These are phyloP conservation scores for Agriopis leucophaearia DNA, from an alignment of 2,888 invertebrate genomes.

Conservation along the genomic window DNA sequence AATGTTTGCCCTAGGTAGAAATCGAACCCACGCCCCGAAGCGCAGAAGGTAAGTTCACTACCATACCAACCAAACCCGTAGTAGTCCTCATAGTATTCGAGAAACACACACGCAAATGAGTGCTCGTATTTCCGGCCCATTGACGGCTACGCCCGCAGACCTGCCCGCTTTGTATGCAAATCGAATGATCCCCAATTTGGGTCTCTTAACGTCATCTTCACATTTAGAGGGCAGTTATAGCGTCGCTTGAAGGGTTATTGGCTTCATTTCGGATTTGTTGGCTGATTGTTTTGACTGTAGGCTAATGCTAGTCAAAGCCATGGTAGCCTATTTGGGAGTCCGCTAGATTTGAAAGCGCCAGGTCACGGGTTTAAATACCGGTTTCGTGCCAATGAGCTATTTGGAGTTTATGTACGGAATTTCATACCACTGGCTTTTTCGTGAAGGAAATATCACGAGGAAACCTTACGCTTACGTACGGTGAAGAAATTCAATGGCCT, in stretches of 20 bases:
- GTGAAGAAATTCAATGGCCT: too few relatives aligned
- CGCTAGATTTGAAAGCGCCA: too few relatives aligned
- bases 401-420: too few relatives aligned
- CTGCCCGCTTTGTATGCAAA: slow-evolving; percentile 78
- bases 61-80: background rate
- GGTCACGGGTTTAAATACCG: too few relatives aligned
- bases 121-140: slow-evolving; percentile 59
- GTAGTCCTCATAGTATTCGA: slow-evolving; percentile 7
- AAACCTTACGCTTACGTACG: too few relatives aligned
- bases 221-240: slow-evolving; percentile 60
- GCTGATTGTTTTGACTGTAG: slow-evolving; percentile 28
- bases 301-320: background rate
- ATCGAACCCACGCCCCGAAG: too few relatives aligned
- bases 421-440: too few relatives aligned
- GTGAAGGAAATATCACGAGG: too few relatives aligned
- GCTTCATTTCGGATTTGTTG: slow-evolving; percentile 52
- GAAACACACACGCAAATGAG: slow-evolving; percentile 28
- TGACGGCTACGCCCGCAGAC: slow-evolving; percentile 55
- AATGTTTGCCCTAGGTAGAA: too few relatives aligned
- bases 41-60: too few relatives aligned
- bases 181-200: slow-evolving; percentile 78
- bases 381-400: too few relatives aligned
- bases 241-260: slow-evolving; percentile 54
- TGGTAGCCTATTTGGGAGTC: too few relatives aligned
- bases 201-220: slow-evolving; percentile 67